Conservation (phyloP, 2,113 vertebrate genomes). For the Toxotes jaculatrix region DNA sequence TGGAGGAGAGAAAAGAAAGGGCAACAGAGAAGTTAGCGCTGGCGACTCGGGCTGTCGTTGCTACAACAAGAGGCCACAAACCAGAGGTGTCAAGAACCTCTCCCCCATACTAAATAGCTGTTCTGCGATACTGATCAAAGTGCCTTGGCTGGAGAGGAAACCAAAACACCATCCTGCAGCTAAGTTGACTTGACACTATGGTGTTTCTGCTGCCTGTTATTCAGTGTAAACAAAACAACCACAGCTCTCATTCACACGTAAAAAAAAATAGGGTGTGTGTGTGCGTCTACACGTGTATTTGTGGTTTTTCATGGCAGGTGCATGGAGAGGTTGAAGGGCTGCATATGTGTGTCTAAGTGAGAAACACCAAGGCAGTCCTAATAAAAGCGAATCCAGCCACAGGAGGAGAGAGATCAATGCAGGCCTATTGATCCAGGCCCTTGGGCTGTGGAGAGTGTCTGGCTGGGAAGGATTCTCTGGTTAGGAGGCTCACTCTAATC, state of each 20-base stretch:
- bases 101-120: slow-evolving; percentile 51
- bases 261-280: not conserved
- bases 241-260: slow-evolving; percentile 22
- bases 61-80: slow-evolving; percentile 52
- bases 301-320: slow-evolving; percentile 35
- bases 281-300: slow-evolving; percentile 11
- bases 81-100: slow-evolving; percentile 40
- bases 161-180: slow-evolving; percentile 40
- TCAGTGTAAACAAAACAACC: slow-evolving; percentile 53
- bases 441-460: slow-evolving; percentile 81
- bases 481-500: slow-evolving; percentile 86
- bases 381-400: slow-evolving; percentile 84
- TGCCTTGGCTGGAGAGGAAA: slow-evolving; percentile 20
- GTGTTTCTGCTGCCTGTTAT: slow-evolving; percentile 42
- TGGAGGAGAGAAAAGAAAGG: slow-evolving; percentile 76
- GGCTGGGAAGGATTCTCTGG: slow-evolving; percentile 84
- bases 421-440: slow-evolving; percentile 84
- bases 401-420: slow-evolving; percentile 83
- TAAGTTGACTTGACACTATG: slow-evolving; percentile 41
- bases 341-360: slow-evolving; percentile 57
- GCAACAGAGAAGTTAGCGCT: slow-evolving; percentile 64
- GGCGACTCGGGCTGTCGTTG: slow-evolving; percentile 28
- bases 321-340: slow-evolving; percentile 39
- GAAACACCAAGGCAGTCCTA: slow-evolving; percentile 76
- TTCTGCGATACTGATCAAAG: slow-evolving; percentile 58